Percentiles rank a stretch among this genome's conserved stretches.
Evolutionary conservation across 2,113 vertebrate species (phyloP).

Genomic region (Jaculus jaculus): DNA sequence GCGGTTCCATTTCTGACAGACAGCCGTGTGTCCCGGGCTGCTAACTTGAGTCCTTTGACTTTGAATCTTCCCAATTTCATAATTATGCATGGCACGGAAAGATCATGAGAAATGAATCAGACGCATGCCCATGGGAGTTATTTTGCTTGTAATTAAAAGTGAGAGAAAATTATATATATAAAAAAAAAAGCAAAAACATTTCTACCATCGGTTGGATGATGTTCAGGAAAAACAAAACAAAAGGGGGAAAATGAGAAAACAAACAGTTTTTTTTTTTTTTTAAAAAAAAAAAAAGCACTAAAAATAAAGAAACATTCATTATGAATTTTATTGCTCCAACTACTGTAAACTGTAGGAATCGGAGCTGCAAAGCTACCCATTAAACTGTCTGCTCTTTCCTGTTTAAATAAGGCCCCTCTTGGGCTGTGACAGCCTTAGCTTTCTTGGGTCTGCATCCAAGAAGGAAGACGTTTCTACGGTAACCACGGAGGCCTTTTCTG

Average conservation of each 20-base stretch:
- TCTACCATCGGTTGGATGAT: conserved; percentile 22
- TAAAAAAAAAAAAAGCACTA: conserved; percentile 56
- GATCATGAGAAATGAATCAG: conserved; percentile 33
- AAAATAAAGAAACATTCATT: conserved; percentile 82
- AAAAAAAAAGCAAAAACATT: conserved; percentile 15
- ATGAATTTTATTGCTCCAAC: conserved; percentile 81
- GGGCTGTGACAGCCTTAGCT: conserved; percentile 81
- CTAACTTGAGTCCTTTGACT: conserved; percentile 5
- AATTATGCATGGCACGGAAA: conserved; percentile 23
- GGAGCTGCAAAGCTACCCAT: conserved; percentile 86
- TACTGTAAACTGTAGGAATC: conserved; percentile 84
- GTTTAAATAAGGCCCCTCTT: conserved; percentile 88
- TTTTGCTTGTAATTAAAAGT: conserved; percentile 46
- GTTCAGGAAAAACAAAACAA: conserved; percentile 27
- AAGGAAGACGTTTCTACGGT: conserved; percentile 89
- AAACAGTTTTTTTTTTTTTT: not conserved
- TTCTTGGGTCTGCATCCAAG: conserved; percentile 84
- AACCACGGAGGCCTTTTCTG: conserved; percentile 81
- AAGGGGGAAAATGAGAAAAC: conserved; percentile 43
- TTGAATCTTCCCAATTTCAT: not conserved
- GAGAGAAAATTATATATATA: conserved; percentile 40
- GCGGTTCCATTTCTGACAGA: conserved; percentile 9
- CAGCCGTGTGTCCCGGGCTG: not conserved
- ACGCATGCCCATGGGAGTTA: not conserved
- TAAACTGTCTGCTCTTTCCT: conserved; percentile 89